Conservation (phyloP, 2,888 invertebrate species). For the Rhagium mordax region DNA sequence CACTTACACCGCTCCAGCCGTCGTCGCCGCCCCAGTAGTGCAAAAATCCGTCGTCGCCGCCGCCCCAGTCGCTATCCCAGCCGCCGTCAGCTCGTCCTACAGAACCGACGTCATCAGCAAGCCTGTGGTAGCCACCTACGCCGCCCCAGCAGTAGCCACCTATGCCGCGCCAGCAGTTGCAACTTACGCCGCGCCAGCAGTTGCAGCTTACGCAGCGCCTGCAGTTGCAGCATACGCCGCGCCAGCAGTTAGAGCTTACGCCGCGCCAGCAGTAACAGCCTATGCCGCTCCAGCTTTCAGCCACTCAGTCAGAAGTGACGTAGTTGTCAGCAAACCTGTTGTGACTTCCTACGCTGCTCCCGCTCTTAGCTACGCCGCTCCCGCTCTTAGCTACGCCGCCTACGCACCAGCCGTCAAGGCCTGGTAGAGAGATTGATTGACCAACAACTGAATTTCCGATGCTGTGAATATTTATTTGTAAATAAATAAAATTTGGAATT, state of each 20-base stretch:
- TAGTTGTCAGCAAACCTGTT: constrained; percentile 49
- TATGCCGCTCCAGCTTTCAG: constrained; percentile 33
- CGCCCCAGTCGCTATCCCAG: constrained; percentile 38
- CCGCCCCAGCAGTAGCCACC: constrained; percentile 50
- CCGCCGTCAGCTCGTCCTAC: constrained; percentile 44
- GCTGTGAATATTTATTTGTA: constrained; percentile 25
- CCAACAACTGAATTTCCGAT: not conserved
- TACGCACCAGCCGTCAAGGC: constrained; percentile 44
- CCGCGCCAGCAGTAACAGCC: constrained; percentile 48
- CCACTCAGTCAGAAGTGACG: constrained; percentile 51
- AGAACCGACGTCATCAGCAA: constrained; percentile 49
- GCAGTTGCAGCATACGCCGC: constrained; percentile 57
- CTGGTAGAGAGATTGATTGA: constrained; percentile 55
- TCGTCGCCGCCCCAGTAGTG: constrained; percentile 44
- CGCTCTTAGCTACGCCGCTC: constrained; percentile 24
- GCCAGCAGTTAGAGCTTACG: constrained; percentile 47
- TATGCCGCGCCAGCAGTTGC: constrained; percentile 12
- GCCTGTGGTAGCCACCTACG: constrained; percentile 28
- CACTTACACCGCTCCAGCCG: constrained; percentile 31
- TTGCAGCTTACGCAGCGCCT: constrained; percentile 61
- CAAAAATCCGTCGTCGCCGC: constrained; percentile 34
- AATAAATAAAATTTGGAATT: constrained; percentile 6
- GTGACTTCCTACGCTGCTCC: constrained; percentile 31
- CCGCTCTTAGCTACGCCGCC: constrained; percentile 22
- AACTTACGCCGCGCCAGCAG: constrained; percentile 36